Conservation (phyloP, 2,797 vertebrate species). For the Acipenser transmontanus region DNA sequence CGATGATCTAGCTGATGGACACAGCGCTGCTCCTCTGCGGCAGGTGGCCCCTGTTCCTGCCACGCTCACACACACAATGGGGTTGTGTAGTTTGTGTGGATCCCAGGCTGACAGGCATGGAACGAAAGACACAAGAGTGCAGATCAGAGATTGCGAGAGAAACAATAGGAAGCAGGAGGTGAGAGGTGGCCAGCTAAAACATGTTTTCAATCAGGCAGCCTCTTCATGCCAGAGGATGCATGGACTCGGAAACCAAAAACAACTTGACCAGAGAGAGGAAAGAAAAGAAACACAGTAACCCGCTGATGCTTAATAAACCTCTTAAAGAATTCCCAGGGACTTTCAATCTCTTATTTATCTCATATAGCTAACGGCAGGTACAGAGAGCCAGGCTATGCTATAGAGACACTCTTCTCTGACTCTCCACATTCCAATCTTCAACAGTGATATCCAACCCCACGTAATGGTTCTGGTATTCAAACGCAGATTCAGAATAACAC, state of each 20-base stretch:
- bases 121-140: not conserved
- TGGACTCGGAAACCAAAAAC: slow-evolving; percentile 23
- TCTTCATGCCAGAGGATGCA: slow-evolving; percentile 23
- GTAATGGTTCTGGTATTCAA: too few species aligned
- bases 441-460: too few species aligned
- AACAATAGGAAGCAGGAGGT: slow-evolving; percentile 29
- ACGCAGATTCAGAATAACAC: too few species aligned
- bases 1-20: slow-evolving; percentile 5
- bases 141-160: slow-evolving; percentile 11
- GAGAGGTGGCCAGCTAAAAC: slow-evolving; percentile 34
- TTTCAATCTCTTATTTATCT: too few species aligned
- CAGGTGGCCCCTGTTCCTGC: not conserved
- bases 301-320: too few species aligned
- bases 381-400: too few species aligned
- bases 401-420: too few species aligned
- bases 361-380: too few species aligned
- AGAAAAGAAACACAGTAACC: too few species aligned
- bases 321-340: too few species aligned
- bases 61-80: slow-evolving; percentile 11
- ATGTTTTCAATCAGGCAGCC: slow-evolving; percentile 27
- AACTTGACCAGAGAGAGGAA: not conserved
- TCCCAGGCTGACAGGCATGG: not conserved
- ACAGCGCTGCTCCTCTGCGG: slow-evolving; percentile 20
- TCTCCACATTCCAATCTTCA: too few species aligned
- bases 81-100: slow-evolving; percentile 5